Conservation (phyloP, 2,113 vertebrate genomes). For the Anthoscopus minutus region DNA sequence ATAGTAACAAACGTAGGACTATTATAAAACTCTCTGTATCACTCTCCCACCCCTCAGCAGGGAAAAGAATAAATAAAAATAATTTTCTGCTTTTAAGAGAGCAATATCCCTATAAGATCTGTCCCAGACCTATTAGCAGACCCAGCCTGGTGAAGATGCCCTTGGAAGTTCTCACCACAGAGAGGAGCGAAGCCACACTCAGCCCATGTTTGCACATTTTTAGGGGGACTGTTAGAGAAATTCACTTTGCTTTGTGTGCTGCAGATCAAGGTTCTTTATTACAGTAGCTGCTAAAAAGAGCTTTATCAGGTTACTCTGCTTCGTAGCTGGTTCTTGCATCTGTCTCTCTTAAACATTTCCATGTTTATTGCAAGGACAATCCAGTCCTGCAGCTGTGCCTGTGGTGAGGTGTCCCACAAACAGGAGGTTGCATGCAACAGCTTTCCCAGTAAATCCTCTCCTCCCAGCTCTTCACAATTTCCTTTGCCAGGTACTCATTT, state of each 20-base stretch:
- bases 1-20: neutral
- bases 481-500: neutral
- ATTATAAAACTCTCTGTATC: neutral
- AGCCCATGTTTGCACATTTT: neutral
- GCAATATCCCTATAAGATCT: neutral
- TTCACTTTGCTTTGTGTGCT: neutral
- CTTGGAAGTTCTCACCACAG: neutral
- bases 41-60: neutral
- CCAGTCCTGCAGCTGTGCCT: neutral
- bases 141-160: neutral
- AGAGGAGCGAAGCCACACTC: neutral
- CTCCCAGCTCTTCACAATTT: neutral
- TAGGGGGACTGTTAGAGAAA: neutral
- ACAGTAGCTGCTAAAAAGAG: conserved; percentile 1
- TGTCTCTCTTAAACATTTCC: neutral
- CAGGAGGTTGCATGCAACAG: neutral
- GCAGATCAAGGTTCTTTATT: conserved; percentile 38
- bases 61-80: neutral
- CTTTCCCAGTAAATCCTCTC: neutral
- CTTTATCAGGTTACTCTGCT: conserved; percentile 31
- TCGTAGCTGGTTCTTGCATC: neutral
- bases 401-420: neutral
- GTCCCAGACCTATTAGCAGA: neutral
- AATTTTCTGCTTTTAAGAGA: neutral
- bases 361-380: neutral